Base-by-base conservation (phyloP, 2,888 invertebrate species). In the Mycalesis mineus region DNA sequence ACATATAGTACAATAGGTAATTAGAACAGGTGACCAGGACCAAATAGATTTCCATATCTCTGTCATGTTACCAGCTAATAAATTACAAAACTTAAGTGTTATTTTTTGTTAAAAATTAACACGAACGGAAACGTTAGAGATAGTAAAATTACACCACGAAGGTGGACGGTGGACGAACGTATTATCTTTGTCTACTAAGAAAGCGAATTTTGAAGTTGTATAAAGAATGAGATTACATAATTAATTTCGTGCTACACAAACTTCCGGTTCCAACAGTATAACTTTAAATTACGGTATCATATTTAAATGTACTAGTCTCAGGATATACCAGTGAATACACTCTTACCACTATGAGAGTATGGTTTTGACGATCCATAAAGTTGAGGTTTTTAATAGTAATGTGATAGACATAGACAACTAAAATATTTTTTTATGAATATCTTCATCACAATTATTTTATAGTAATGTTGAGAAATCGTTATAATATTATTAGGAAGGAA, bases 41-140 rank as follows among this genome's bases (percentile, higher is more conserved):
- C 22, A 4, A 22, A 1, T 11, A 11, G 9, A 36, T 4, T 4
- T 36, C 36, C 36, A 36, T 36, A 36, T 36, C 36, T 36, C 11
- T 36, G 36, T 36, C 11, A 36, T 36, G 11, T 36, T 36, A 36
- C 11, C 36, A 36, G 11, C 36, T 11, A 9, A 9, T 36, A 36
- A 36, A 36, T 11, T 36, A 9, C 36, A 36, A 36, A 36, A 9
- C 14, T 45, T 47, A 54, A 54, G 54, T 47, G 29, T 14, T 29
- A 39, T 45, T 47, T 54, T 54, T 54, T 39, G 45, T 41, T 17
- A 11, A 44, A 39, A 28, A 4, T 11, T 29, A 17, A 31, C 31
- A 15, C 28, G 22, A 55, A 52, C 59, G 56, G 56, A 60, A 56
- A 52, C 48, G 29, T 33, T 47, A 56, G 37, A 60, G 59, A 60